Percentiles rank a stretch among this genome's conserved stretches.
Evolutionary conservation across 2,113 vertebrate genomes (phyloP).

Genomic region (Onychostruthus taczanowskii): DNA sequence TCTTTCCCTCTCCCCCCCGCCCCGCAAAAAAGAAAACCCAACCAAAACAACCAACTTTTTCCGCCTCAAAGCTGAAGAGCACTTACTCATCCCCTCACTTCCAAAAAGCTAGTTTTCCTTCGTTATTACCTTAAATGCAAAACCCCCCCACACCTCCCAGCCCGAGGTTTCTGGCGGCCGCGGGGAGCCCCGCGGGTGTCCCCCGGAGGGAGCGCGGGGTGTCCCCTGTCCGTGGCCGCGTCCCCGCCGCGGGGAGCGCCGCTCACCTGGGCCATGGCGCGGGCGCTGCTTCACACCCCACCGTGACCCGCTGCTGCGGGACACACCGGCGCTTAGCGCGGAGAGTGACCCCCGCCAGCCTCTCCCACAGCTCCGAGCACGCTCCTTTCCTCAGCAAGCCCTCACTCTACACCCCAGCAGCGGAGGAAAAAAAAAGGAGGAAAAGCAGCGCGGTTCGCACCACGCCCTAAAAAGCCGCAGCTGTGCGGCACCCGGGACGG

Average conservation of each 20-base stretch:
- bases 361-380: accelerated
- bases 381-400: accelerated
- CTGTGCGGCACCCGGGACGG: accelerated
- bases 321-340: accelerated
- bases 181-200: accelerated
- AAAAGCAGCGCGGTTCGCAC: accelerated
- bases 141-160: accelerated
- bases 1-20: accelerated
- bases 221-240: neutral
- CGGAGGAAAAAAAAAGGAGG: accelerated
- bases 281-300: accelerated
- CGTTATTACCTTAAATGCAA: accelerated
- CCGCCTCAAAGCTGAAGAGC: accelerated
- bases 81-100: accelerated
- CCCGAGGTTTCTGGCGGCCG: accelerated
- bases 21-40: neutral
- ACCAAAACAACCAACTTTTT: neutral
- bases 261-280: neutral
- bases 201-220: neutral
- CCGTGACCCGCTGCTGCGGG: accelerated
- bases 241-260: accelerated
- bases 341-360: accelerated
- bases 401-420: accelerated
- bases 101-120: accelerated
- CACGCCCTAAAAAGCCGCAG: neutral